Conservation (phyloP, 2,797 vertebrate species). For the Chloroceryle amazona region DNA sequence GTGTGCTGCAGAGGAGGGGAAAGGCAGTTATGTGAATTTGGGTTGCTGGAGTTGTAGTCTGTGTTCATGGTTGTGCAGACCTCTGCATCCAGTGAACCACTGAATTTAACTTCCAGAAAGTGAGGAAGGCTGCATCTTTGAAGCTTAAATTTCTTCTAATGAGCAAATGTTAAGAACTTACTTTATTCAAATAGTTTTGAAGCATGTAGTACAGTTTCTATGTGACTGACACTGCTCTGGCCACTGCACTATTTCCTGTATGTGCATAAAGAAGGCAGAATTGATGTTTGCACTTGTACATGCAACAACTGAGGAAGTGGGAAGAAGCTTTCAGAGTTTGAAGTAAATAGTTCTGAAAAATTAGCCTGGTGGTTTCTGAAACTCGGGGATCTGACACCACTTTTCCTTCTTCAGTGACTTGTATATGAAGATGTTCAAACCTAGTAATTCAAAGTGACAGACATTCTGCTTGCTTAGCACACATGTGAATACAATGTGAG, state of each 20-base stretch:
- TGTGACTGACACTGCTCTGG: not conserved
- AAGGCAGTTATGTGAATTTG: not conserved
- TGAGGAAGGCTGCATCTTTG: not conserved
- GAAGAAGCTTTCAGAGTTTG: not conserved
- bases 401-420: constrained; percentile 1
- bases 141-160: not conserved
- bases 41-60: not conserved
- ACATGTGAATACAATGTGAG: constrained; percentile 34
- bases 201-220: not conserved
- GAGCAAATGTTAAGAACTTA: not conserved
- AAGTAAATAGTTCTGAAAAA: constrained; percentile 4
- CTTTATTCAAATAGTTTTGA: not conserved
- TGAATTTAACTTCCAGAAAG: not conserved
- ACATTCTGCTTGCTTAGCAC: constrained; percentile 45
- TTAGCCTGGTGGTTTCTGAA: not conserved
- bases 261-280: not conserved
- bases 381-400: not conserved
- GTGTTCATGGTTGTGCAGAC: not conserved
- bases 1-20: not conserved
- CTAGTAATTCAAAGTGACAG: constrained; percentile 57
- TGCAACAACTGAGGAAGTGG: not conserved
- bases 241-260: not conserved
- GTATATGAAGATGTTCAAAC: constrained; percentile 57
- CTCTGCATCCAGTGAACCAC: not conserved
- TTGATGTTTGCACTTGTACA: not conserved